Conservation (phyloP, 2,113 vertebrate species). For the Psephotus haematonotus region DNA sequence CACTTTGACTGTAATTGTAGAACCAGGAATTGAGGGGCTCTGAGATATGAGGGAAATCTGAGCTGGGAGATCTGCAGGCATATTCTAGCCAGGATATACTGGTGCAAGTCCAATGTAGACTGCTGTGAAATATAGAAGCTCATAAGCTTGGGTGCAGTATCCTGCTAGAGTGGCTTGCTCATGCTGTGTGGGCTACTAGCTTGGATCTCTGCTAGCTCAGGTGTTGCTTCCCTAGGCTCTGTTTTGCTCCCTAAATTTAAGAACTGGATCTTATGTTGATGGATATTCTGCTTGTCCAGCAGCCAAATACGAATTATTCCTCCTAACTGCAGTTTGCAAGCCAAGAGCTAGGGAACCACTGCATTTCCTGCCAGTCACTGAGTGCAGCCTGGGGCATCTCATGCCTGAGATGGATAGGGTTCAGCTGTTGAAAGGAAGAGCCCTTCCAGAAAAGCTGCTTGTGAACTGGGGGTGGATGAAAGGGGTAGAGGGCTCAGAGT, state of each 20-base stretch:
- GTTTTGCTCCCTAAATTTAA: constrained; percentile 42
- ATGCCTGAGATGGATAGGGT: constrained; percentile 18
- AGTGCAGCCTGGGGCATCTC: constrained; percentile 53
- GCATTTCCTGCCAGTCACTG: constrained; percentile 30
- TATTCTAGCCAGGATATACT: background rate
- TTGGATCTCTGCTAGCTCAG: background rate
- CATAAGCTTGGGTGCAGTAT: background rate
- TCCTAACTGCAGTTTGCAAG: constrained; percentile 4
- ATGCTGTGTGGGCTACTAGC: background rate
- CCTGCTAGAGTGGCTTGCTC: background rate
- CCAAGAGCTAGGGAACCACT: constrained; percentile 50
- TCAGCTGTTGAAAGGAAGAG: constrained; percentile 47
- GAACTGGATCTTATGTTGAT: constrained; percentile 23
- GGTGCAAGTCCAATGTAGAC: background rate
- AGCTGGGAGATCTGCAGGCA: background rate
- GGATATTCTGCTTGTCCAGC: constrained; percentile 37
- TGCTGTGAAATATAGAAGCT: background rate
- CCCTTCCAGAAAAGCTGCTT: constrained; percentile 31
- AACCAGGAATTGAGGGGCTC: background rate
- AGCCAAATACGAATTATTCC: constrained; percentile 38
- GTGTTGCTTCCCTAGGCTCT: background rate
- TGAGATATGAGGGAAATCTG: background rate
- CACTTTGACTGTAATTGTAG: background rate
- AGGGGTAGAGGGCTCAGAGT: background rate
- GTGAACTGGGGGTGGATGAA: background rate